Evolutionary conservation across 2,888 invertebrate genomes (phyloP).

Genomic region (Holacanthella duospinosa): DNA sequence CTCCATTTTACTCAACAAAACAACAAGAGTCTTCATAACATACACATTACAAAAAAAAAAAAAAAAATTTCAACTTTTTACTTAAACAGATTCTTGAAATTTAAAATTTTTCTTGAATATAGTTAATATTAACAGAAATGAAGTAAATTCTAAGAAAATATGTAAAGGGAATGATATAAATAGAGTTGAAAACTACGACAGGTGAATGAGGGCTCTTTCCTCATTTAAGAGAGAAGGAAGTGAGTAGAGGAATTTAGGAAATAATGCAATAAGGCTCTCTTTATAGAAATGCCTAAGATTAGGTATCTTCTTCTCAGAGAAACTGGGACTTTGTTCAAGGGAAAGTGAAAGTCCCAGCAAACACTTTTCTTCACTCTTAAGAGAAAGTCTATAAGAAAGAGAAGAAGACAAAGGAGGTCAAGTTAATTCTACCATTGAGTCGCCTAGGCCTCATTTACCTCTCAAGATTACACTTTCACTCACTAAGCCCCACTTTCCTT

Average conservation of each 20-base stretch:
- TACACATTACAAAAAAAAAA: no score
- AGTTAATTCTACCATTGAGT: not conserved
- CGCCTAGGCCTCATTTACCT: no score
- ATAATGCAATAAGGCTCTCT: slow-evolving; percentile 1
- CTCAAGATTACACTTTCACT: no score
- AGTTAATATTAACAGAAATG: no score
- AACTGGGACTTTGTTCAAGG: not conserved
- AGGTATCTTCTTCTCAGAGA: not conserved
- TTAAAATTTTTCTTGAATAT: no score
- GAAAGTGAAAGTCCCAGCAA: not conserved
- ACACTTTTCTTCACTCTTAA: not conserved
- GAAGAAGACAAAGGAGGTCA: not conserved
- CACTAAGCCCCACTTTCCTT: not conserved
- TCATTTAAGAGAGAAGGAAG: not conserved
- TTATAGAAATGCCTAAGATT: not conserved
- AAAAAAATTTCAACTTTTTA: no score
- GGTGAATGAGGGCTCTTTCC: not conserved
- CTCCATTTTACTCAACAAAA: no score
- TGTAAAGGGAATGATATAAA: no score
- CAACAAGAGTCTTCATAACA: no score
- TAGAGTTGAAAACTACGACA: not conserved
- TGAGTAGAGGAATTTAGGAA: not conserved
- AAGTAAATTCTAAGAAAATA: no score
- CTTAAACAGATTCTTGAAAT: no score
- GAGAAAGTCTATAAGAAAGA: not conserved